Conservation (phyloP, 2,888 invertebrate genomes). For the Aelia acuminata region DNA sequence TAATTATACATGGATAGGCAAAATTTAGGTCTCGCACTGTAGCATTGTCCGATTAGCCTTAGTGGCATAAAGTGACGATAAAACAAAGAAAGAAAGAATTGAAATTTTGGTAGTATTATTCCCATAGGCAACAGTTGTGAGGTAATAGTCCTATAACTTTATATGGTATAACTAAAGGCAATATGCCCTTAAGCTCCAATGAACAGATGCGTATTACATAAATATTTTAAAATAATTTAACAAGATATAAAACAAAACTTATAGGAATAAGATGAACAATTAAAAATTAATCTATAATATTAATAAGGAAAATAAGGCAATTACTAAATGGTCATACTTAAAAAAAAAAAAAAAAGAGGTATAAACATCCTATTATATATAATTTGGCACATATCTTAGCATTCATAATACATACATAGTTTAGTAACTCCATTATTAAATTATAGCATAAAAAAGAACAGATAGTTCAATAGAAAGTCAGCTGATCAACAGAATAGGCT, state of each 20-base stretch:
- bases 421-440: no score
- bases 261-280: neutral
- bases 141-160: neutral
- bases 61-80: no score
- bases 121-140: neutral
- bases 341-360: neutral
- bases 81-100: no score
- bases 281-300: neutral
- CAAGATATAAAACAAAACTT: neutral
- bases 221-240: neutral
- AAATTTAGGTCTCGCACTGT: no score
- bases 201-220: neutral
- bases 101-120: no score
- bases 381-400: neutral
- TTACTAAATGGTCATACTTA: neutral
- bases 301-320: neutral
- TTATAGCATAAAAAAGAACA: no score
- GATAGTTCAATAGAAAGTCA: neutral
- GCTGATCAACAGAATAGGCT: neutral
- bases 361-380: neutral
- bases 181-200: no score
- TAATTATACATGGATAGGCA: no score
- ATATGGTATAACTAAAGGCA: no score
- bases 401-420: neutral
- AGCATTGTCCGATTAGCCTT: no score